Percentiles rank a stretch among this genome's conserved stretches.
phyloP scores from a whole-genome alignment of 2,888 invertebrate species.

The Sceliomorpha sp. region DNA sequence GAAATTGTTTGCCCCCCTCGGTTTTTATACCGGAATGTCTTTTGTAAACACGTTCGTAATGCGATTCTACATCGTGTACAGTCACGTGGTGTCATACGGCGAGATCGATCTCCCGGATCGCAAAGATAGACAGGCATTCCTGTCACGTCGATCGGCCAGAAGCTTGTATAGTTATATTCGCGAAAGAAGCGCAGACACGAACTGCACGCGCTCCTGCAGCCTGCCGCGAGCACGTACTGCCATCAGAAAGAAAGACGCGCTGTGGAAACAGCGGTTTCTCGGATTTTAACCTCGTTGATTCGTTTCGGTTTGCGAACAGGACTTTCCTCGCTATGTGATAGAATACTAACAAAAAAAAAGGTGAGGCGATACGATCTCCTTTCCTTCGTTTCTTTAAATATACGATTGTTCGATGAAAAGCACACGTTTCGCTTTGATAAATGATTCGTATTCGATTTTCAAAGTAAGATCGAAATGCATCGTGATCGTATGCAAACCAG shows the following conservation, averaged over 20 bases:
- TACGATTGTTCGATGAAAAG: no score
- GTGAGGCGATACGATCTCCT: not conserved
- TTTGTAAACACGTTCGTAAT: constrained; percentile 19
- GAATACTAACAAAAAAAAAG: not conserved
- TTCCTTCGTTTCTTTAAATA: not conserved
- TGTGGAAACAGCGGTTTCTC: constrained; percentile 41
- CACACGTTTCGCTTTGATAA: no score
- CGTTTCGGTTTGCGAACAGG: constrained; percentile 29
- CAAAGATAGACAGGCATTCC: constrained; percentile 36
- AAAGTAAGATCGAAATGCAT: no score
- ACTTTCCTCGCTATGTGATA: constrained; percentile 12
- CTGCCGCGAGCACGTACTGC: constrained; percentile 39
- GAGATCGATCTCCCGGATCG: constrained; percentile 36
- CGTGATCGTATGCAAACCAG: no score
- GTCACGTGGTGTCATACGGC: constrained; percentile 32
- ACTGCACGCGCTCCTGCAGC: constrained; percentile 19
- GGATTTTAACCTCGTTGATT: constrained; percentile 50
- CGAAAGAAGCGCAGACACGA: constrained; percentile 39
- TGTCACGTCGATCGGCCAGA: constrained; percentile 43
- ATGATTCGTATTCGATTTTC: no score
- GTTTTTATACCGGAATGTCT: constrained; percentile 1
- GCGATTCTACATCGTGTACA: constrained; percentile 15
- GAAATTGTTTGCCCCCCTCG: not conserved
- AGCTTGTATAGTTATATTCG: constrained; percentile 43
- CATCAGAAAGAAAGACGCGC: constrained; percentile 32